Evolutionary conservation across 1,140 invertebrate species (phyloP), one percentile per base, ranked within the genome.

Genomic region (Chionoecetes opilio): DNA sequence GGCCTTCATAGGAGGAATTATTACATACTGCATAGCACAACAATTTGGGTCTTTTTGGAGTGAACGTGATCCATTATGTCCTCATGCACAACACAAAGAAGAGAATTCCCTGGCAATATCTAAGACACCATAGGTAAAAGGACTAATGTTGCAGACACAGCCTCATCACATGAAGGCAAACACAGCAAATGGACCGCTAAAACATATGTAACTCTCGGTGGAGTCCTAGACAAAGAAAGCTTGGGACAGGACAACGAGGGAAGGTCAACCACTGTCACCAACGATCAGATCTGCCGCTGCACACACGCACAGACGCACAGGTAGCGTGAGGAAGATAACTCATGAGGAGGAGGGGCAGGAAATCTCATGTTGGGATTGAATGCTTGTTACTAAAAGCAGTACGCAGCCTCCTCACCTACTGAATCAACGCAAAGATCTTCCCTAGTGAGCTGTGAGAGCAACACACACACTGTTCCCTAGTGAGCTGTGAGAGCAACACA

Each of bases 121-220:
- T 95, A 95, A 95, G 94, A 95, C 94, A 95, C 94, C 94, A 95
- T 95, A 87, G 94, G 91, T 95, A 63, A 93, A 94, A 95, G 91
- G 94, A 95, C 94, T 95, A 95, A 95, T 93, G 94, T 95, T 93
- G 92, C 94, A 95, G 94, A 95, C 94, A 95, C 94, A 95, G 94
- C 94, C 94, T 95, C 92, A 93, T 95, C 94, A 95, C 94, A 95
- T 95, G 94, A 95, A 95, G 94, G 94, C 94, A 95, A 95, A 95
- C 94, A 95, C 94, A 95, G 94, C 92, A 95, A 95, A 95, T 95
- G 94, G 94, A 95, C 94, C 92, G 94, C 94, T 95, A 95, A 95
- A 92, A 95, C 94, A 95, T 92, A 95, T n/a, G n/a, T n/a, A 95
- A 95, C 94, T 92, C 90, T 82, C n/a, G 75, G 90, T 85, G 94